These are phyloP conservation scores for Mastomys natalensis DNA, from an alignment of 2,113 vertebrate species.

Conservation along the genomic window DNA sequence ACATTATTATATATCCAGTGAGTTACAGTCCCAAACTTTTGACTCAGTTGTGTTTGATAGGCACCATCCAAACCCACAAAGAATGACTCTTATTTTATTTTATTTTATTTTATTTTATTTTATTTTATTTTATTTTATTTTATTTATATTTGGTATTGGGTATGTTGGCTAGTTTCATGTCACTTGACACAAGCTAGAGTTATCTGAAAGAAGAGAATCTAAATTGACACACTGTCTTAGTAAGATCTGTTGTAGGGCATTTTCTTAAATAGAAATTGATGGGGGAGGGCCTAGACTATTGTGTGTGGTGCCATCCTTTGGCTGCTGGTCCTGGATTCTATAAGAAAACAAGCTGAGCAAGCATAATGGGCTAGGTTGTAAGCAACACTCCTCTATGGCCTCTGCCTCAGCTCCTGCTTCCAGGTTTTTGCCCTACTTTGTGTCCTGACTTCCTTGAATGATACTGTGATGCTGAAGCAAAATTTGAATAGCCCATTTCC, in stretches of 20 bases:
- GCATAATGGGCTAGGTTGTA: not conserved
- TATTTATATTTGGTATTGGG: not conserved
- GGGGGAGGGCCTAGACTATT: no score
- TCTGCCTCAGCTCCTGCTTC: not conserved
- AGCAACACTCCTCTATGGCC: not conserved
- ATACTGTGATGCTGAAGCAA: not conserved
- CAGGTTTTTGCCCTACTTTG: no score
- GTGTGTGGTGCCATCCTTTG: not conserved
- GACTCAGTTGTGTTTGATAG: not conserved
- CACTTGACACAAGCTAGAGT: not conserved
- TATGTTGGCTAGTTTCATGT: not conserved
- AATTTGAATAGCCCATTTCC: not conserved
- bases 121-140: no score
- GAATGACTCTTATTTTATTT: not conserved
- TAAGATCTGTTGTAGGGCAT: not conserved
- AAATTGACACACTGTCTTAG: not conserved
- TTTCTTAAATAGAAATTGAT: not conserved
- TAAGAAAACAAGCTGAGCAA: not conserved
- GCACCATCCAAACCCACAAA: not conserved
- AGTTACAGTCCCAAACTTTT: not conserved
- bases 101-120: no score
- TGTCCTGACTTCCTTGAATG: not conserved
- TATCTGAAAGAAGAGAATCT: not conserved
- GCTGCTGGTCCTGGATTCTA: not conserved
- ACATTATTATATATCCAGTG: not conserved